Conservation (phyloP, 2,888 invertebrate species). For the Luperina testacea region DNA sequence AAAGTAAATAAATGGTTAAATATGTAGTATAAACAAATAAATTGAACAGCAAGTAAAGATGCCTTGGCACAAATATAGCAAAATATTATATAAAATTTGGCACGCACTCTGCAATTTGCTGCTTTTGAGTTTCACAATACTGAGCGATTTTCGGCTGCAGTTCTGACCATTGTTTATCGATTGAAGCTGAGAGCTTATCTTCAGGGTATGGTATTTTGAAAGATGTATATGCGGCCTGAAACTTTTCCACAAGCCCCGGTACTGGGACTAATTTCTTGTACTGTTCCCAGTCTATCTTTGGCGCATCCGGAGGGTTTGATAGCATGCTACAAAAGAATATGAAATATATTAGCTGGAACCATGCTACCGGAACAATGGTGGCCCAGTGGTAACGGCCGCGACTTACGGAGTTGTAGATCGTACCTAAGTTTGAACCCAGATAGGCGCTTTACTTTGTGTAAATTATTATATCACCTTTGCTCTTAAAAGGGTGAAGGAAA, state of each 20-base stretch:
- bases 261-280: conserved; percentile 79
- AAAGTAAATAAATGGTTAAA: background rate
- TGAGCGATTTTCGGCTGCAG: conserved; percentile 76
- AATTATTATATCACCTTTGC: background rate
- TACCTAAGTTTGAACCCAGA: background rate
- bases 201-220: conserved; percentile 80
- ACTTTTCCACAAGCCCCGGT: conserved; percentile 79
- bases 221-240: conserved; percentile 74
- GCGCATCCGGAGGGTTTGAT: conserved; percentile 77
- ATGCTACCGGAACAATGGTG: background rate
- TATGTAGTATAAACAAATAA: background rate
- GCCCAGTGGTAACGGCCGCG: background rate
- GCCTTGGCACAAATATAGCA: background rate
- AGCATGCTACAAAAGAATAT: conserved; percentile 71
- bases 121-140: conserved; percentile 74
- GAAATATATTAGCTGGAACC: background rate
- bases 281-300: conserved; percentile 83
- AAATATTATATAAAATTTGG: background rate
- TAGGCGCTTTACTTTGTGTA: background rate
- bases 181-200: conserved; percentile 74
- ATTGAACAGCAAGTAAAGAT: background rate
- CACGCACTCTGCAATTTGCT: conserved; percentile 67
- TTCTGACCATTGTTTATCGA: conserved; percentile 82
- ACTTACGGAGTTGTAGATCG: background rate
- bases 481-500: background rate